Base-by-base conservation (phyloP, 2,888 invertebrate species). In the Odontocerum albicorne region DNA sequence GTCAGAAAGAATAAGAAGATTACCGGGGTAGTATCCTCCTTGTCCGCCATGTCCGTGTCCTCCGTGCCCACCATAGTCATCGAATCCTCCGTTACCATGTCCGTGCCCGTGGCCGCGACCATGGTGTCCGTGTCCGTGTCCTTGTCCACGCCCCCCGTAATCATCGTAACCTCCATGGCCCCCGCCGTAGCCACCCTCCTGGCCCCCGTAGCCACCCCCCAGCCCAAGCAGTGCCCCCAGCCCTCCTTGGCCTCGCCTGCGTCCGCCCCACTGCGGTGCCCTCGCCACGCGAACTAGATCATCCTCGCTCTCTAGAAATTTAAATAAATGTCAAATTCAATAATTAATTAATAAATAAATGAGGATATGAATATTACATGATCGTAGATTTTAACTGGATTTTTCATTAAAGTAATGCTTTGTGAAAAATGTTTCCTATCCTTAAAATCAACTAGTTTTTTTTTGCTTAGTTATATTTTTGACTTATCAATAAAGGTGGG, bases 61-160 rank as follows among this genome's bases (percentile, higher is more conserved):
- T 3, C 40, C 49, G 19, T 13, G 17, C 8, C 49, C 42, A 8
- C n/a, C n/a, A n/a, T n/a, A n/a, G n/a, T n/a, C n/a, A n/a, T n/a
- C n/a, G n/a, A n/a, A 6, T 20, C 46, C 50, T 1, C 35, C 53
- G 12, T 32, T 4, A 12, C 45, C 22, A 7, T 36, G 4, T 13
- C 44, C 49, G 10, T 22, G 43, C 4, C 36, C 19, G 17, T 16
- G 8, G 17, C 17, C 16, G 22, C 66, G 66, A 12, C 72, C 72
- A 50, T 67, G 66, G 0, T 74, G 73, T 49, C 73, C 72, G 2
- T 68, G 67, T 42, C 64, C 68, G 57, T 69, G 70, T 44, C 71
- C 72, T 59, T 65, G 65, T 46, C 73, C 68, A n/a, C 39, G 6
- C 57, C 63, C 36, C 51, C 61, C 45, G 57, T 56, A 57, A 54